Percentiles rank a stretch among this genome's conserved stretches.
phyloP scores from a whole-genome alignment of 2,113 vertebrate genomes.

The Campylomormyrus numenius region DNA sequence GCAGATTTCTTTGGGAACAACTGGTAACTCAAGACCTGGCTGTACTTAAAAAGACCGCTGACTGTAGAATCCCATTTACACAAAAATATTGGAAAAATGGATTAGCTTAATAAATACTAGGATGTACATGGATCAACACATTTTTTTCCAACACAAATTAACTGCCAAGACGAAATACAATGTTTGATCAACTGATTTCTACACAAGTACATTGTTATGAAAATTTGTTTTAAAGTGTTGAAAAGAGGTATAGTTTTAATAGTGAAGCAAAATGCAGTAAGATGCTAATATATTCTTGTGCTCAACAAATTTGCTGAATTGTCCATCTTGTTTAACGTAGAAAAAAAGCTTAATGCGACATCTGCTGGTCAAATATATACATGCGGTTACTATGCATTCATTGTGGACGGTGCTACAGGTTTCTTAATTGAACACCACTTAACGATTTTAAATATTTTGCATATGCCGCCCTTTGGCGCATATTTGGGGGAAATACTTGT shows the following conservation, averaged over 20 bases:
- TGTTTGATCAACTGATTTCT: neutral
- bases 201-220: neutral
- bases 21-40: neutral
- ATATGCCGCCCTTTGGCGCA: neutral
- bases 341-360: neutral
- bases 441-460: neutral
- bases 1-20: neutral
- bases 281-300: slow-evolving; percentile 1
- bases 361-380: neutral
- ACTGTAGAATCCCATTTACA: neutral
- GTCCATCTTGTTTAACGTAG: neutral
- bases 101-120: neutral
- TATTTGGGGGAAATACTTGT: neutral
- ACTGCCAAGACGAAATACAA: neutral
- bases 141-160: neutral
- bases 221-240: neutral
- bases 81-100: neutral
- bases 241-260: neutral
- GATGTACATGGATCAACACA: neutral
- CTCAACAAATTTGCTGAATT: neutral
- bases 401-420: neutral
- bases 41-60: neutral
- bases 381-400: neutral
- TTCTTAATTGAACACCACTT: neutral
- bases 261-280: neutral